phyloP scores from a whole-genome alignment of 2,888 invertebrate species.

The Nephrotoma flavescens region DNA sequence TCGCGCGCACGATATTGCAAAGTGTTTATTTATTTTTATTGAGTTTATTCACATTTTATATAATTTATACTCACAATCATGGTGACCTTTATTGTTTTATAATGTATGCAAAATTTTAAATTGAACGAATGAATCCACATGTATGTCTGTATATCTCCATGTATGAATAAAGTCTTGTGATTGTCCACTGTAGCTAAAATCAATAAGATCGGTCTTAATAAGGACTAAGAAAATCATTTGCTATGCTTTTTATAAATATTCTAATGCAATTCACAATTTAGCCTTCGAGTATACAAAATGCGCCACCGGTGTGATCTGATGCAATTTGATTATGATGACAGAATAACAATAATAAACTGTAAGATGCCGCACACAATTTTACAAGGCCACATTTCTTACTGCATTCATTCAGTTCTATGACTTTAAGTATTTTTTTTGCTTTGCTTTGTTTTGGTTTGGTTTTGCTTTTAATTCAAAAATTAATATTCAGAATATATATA shows the following conservation, averaged over 20 bases:
- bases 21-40: too few species aligned
- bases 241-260: too few species aligned
- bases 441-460: background rate
- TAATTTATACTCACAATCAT: background rate
- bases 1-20: too few species aligned
- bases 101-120: background rate
- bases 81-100: background rate
- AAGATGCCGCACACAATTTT: background rate
- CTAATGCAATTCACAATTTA: background rate
- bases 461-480: background rate
- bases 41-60: too few species aligned
- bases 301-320: background rate
- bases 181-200: background rate
- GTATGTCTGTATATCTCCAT: background rate
- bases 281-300: background rate
- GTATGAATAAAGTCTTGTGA: background rate
- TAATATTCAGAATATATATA: background rate
- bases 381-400: background rate
- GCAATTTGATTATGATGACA: background rate
- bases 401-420: background rate
- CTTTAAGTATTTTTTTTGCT: background rate
- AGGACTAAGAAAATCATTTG: background rate
- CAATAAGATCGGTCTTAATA: background rate
- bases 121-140: background rate
- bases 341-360: background rate